Evolutionary conservation across 2,797 vertebrate species (phyloP), one percentile per base, ranked within the genome.

Genomic region (Macropus fuliginosus): DNA sequence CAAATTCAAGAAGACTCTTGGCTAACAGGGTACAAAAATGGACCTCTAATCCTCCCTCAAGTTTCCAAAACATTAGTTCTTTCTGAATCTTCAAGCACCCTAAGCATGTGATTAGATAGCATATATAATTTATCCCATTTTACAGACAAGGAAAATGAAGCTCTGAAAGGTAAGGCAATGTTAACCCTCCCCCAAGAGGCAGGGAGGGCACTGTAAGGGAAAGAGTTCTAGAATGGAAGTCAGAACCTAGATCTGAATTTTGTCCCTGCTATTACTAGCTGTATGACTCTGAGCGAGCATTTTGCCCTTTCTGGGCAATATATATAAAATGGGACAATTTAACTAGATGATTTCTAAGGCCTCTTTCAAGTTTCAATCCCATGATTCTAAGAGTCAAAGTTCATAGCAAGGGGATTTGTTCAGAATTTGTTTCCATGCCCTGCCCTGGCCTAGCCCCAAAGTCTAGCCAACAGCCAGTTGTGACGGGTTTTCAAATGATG

Each of bases 401-500:
- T 81, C 74, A 9, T 18, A 46, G 40, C 12, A 1, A 81, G 40
- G 74, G 21, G 21, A 81, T 81, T 24, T 81, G 40, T 24, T 81
- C 74, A 81, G 21, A 46, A 81, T 81, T 27, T 81, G 74, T 81
- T 40, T 81, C 74, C 21, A 11, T 81, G 40, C 74, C 74, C 74
- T 21, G 21, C 40, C 74, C 31, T 3, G 13, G 31, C 59, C 31
- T 12, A 4, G 31, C 59, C 59, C 74, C 40, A 46, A 81, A 81
- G 40, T 46, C 40, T 81, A 81, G 40, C 74, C 40, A 81, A 81
- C 74, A 81, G 74, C 40, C 12, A 81, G 40, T 27, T 46, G 74
- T 24, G 74, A 57, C 0, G 24, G 31, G 52, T 50, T 94, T 96
- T 94, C 95, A 92, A 95, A 92, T 2, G 24, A 52, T 74, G 14